A percentile compares a stretch with the other conserved stretches of the same genome.
These are phyloP conservation scores for Pagrus major DNA, from an alignment of 2,113 vertebrate species.

Conservation along the genomic window DNA sequence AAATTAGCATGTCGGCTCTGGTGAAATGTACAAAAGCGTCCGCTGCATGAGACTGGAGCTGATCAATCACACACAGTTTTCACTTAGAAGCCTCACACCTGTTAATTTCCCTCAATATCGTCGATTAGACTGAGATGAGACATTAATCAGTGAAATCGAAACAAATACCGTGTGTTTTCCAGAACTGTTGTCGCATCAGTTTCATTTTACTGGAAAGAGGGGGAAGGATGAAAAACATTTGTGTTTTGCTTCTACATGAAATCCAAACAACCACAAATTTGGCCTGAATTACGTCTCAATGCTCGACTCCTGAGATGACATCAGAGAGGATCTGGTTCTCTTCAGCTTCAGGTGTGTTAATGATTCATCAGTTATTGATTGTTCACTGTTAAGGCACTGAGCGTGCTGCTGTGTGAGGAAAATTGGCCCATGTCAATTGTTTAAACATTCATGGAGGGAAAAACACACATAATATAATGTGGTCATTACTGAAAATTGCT, in stretches of 20 bases:
- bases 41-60: not conserved
- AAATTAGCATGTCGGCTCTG: not conserved
- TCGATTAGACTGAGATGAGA: not conserved
- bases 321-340: not conserved
- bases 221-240: not conserved
- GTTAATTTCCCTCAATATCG: not conserved
- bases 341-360: not conserved
- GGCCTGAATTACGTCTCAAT: not conserved
- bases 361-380: constrained; percentile 25
- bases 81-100: not conserved
- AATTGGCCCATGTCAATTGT: not conserved
- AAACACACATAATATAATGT: not conserved
- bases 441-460: not conserved
- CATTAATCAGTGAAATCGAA: not conserved
- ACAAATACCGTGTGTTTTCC: too few relatives aligned
- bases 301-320: not conserved
- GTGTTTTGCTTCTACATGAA: not conserved
- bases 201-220: not conserved
- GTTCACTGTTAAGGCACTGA: not conserved
- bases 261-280: not conserved
- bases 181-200: not conserved
- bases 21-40: not conserved
- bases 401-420: not conserved
- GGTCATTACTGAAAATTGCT: not conserved
- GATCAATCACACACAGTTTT: not conserved